Base-by-base conservation (phyloP, 2,888 invertebrate species). In the Acleris cristana region DNA sequence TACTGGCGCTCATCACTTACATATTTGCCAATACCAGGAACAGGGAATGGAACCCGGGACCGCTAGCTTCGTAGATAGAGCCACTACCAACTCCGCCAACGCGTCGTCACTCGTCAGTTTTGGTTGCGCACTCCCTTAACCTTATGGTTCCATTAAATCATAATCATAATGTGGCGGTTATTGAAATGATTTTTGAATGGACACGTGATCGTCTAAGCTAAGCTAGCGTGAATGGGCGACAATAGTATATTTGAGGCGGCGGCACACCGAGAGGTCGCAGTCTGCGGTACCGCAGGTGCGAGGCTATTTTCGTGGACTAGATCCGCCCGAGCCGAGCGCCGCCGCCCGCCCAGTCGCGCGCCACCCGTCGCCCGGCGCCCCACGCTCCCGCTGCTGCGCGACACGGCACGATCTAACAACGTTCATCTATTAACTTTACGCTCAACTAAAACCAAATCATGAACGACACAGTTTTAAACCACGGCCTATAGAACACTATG, bases 231-330 rank as follows among this genome's bases (percentile, higher is more conserved):
- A 61, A 57, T 62, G 55, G 30, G 61, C 52, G 56, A 57, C 57
- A 44, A 45, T 66, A 57, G 76, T 75, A 83, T 70, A 72, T 85
- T 87, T 84, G 87, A 87, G 86, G 87, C 85, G 86, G 79, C 83
- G 81, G 86, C 84, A 85, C 82, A 79, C 79, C 79, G 76, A 78
- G 79, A 84, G 87, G 87, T 86, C 82, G 83, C 82, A 83, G 84
- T 81, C 75, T 80, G 82, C 74, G 77, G 78, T 83, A 83, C 78
- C 87, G 88, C 92, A 91, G 92, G 93, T 92, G 89, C 84, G 85
- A 80, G 77, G 86, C 88, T 92, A 92, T 92, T 92, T 92, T 84
- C 81, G 89, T 84, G 81, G 74, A 78, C 75, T 78, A 77, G 76
- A 75, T 74, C 77, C 73, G 76, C 73, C 77, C 79, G 81, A 74